Evolutionary conservation across 2,888 invertebrate species (phyloP).

Genomic region (Drosophila helvetica): DNA sequence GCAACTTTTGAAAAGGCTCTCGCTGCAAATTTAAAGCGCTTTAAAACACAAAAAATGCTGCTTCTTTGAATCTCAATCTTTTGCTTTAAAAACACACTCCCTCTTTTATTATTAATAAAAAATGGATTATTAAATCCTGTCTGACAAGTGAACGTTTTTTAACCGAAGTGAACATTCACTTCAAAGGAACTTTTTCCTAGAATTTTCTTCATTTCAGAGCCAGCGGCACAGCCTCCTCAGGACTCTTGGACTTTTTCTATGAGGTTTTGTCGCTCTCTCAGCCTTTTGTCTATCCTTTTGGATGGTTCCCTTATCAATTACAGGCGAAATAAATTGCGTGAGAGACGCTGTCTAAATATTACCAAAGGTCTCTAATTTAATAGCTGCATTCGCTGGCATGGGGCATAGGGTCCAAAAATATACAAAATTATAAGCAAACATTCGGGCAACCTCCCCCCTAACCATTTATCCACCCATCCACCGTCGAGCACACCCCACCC

Average conservation of each 20-base stretch:
- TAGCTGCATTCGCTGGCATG: slow-evolving; percentile 45
- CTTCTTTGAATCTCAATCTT: not conserved
- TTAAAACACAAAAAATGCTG: not conserved
- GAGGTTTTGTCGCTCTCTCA: not conserved
- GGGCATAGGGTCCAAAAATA: slow-evolving; percentile 33
- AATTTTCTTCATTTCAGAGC: slow-evolving; percentile 29
- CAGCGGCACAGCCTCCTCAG: slow-evolving; percentile 4
- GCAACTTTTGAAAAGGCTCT: too few relatives aligned
- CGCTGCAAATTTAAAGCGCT: too few relatives aligned
- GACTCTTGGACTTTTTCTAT: not conserved
- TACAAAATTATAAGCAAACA: slow-evolving; percentile 38
- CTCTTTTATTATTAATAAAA: slow-evolving; percentile 26
- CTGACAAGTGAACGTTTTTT: slow-evolving; percentile 31
- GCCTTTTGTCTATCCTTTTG: not conserved
- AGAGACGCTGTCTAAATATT: slow-evolving; percentile 48
- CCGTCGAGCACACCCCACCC: not conserved
- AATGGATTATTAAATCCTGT: not conserved
- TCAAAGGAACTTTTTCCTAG: slow-evolving; percentile 32
- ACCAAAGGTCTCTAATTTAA: slow-evolving; percentile 53
- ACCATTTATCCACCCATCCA: not conserved
- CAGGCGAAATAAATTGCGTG: slow-evolving; percentile 39
- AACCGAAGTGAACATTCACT: slow-evolving; percentile 17
- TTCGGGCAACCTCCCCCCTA: slow-evolving; percentile 12
- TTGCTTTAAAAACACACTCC: too few relatives aligned
- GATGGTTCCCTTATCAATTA: slow-evolving; percentile 40